Evolutionary conservation across 1,140 invertebrate genomes (phyloP), one percentile per base, ranked within the genome.

Genomic region (Elysia chlorotica): DNA sequence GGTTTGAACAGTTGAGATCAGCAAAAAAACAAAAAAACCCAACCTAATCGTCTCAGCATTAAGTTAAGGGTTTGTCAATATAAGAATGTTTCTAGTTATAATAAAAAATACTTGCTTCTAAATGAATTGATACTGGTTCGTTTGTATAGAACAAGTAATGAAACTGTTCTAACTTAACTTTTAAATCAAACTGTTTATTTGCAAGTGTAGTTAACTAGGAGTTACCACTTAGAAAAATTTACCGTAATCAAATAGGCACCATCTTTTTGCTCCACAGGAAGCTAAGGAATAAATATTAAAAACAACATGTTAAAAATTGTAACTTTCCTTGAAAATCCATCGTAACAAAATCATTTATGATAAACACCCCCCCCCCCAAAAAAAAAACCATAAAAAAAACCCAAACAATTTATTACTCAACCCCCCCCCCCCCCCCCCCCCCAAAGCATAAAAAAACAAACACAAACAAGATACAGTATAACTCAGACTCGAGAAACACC

Each of bases 211-310:
- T 23, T 59, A 59, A 23, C n/a, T 30, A 59, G 28, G 25, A 10
- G 6, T 25, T 17, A 17, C 19, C 6, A 23, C 19, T 23, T 59
- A 48, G 53, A 21, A 33, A 28, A 23, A 4, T 28, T 61, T 62
- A 71, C 68, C 31, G 33, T 71, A 10, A 71, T 33, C 2, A 61
- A 1, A 41, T 71, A 71, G 36, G 6, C 56, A 14, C 68, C 68
- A 28, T 62, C 68, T 31, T 30, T 23, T 14, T 41, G 56, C 30
- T 71, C 68, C 25, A 71, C 33, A 2, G 68, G 68, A 25, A 71
- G 37, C 68, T 71, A 57, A 28, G 41, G 48, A 61, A 5, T 10
- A 28, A 69, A 10, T 17, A 31, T 54, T 31, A 37, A 54, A 30
- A 31, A 30, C 30, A 53, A 17, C 21, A 68, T 23, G 54, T 56